Evolutionary conservation across 2,797 vertebrate genomes (phyloP).

Genomic region (Valencia hispanica): DNA sequence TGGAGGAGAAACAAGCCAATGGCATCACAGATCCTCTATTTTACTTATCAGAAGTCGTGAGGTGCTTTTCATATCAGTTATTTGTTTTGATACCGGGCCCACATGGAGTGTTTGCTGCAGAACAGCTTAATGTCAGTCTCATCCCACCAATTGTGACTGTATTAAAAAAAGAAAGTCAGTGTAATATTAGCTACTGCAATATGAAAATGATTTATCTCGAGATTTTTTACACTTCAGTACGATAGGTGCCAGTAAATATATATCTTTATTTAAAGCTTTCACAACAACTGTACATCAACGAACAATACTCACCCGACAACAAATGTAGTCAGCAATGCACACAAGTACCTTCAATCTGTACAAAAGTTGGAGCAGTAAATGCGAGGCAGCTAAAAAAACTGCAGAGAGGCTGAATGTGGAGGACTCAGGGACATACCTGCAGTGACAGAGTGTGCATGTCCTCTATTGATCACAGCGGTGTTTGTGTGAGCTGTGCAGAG

Average conservation of each 20-base stretch:
- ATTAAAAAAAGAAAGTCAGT: neutral
- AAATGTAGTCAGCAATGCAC: no score
- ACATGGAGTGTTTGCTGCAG: neutral
- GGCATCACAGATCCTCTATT: neutral
- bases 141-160: neutral
- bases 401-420: slow-evolving; percentile 5
- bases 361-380: neutral
- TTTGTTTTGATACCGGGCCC: neutral
- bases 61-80: neutral
- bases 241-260: neutral
- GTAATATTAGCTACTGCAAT: neutral
- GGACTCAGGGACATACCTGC: slow-evolving; percentile 22
- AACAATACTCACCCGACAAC: neutral
- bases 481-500: slow-evolving; percentile 48
- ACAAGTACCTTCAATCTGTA: neutral
- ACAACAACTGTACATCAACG: neutral
- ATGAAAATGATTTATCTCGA: neutral
- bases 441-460: slow-evolving; percentile 19
- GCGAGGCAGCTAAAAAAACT: neutral
- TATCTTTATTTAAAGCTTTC: neutral
- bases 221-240: neutral
- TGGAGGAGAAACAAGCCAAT: neutral
- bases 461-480: slow-evolving; percentile 31
- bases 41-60: neutral
- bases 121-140: neutral